Evolutionary conservation across 2,888 invertebrate genomes (phyloP), one percentile per base, ranked within the genome.

Genomic region (Hylaea fasciaria): DNA sequence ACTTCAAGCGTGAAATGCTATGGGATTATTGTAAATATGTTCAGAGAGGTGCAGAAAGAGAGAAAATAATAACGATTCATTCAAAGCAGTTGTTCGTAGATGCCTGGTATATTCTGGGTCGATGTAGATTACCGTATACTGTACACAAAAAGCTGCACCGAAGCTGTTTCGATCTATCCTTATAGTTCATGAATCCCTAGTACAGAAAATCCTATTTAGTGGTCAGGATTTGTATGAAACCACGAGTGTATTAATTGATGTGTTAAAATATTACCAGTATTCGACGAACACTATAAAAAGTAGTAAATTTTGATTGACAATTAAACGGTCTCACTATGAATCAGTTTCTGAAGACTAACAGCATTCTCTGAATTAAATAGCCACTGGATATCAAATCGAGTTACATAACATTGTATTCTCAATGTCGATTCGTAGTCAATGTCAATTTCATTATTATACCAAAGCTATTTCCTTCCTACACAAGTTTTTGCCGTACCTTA

Each of bases 391-490:
- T 46, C 32, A 51, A 60, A 45, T 43, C 51, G 22, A 55, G 51
- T 61, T 56, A 62, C 56, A 62, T 53, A 62, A 62, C 40, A 44
- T 53, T 39, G 44, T 48, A 61, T 55, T 35, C 55, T 52, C 61
- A 62, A 62, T 62, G 61, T 62, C 61, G 53, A 62, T 53, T 40
- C 51, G 32, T 39, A 56, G 43, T 51, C 61, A 62, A 57, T 62
- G 56, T 40, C 44, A 52, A 10, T 17, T 51, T 47, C 47, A 56
- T 61, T 52, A 56, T 61, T 48, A 53, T 48, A 39, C n/a, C 40
- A 37, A 53, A 48, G 37, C 14, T 51, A 58, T 51, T 64, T 66
- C 62, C 68, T 64, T 60, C 64, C 62, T 59, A 66, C 65, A 65
- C 63, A 46, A 28, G 55, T 54, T 46, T 62, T 49, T 62, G 53